Evolutionary conservation across 2,797 vertebrate genomes (phyloP), one percentile per base, ranked within the genome.

Genomic region (Eidolon dupreanum): DNA sequence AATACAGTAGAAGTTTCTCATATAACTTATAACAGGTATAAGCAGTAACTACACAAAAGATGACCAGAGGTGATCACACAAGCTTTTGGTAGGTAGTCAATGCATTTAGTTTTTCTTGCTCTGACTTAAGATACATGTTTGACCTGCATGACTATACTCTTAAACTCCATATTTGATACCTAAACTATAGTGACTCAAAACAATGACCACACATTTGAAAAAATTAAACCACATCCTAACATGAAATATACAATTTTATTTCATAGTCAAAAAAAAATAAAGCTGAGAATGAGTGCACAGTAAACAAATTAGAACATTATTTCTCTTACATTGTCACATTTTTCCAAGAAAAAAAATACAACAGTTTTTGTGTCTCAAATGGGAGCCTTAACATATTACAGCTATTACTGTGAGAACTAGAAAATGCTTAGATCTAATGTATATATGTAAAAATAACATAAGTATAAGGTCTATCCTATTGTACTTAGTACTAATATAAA

Each of bases 201-300:
- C 8, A 61, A 46, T 53, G 13, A 78, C 4, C 31, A 7, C 41
- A 22, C 31, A 65, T 33, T 74, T 65, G 51, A 36, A 16, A 46
- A 91, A 66, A 73, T 87, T 82, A 95, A 95, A 26, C 9, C 59
- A 90, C 9, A 92, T 26, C 4, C 57, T 46, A 88, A 70, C 70
- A 12, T 43, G 83, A 63, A 61, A 75, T 75, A 49, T 90, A 28
- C 7, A 90, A 31, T 92, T 87, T 87, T 95, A 92, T 66, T 78
- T 93, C 63, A 57, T 38, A 68, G 15, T 70, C 41, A 79, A 84
- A 74, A 41, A 87, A 83, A 83, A 74, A 41, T 83, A 87, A 8
- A 82, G 49, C 2, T 59, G 41, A 77, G 85, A 5, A 59, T 68
- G 85, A 49, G 13, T 75, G 22, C 38, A 70, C 0, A 28, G 16